These are phyloP conservation scores for Bombus cullumanus DNA, from an alignment of 1,140 invertebrate genomes.

Conservation along the genomic window DNA sequence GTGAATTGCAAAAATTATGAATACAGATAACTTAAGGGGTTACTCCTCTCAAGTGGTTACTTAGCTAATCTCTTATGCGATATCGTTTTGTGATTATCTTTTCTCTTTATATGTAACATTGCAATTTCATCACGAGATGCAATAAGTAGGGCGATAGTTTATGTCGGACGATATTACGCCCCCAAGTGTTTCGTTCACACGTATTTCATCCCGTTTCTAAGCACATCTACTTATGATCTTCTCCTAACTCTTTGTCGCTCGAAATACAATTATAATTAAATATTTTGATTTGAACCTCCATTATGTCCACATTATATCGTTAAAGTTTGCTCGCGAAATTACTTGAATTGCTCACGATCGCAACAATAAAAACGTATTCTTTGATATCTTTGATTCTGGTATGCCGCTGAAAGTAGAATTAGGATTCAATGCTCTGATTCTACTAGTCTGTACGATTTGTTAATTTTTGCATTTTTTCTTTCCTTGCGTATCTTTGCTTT, in stretches of 20 bases:
- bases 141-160: conserved; percentile 9
- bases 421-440: background rate
- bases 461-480: background rate
- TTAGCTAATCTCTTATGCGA: too few species aligned
- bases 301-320: background rate
- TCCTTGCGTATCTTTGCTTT: background rate
- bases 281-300: background rate
- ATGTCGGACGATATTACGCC: conserved; percentile 9
- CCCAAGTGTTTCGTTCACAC: conserved; percentile 3
- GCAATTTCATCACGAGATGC: conserved; percentile 2
- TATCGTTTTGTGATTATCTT: background rate
- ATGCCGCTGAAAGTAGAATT: too few species aligned
- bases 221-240: background rate
- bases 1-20: too few species aligned
- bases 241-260: background rate
- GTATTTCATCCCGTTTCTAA: conserved; percentile 18
- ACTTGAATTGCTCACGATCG: background rate
- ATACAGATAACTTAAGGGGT: too few species aligned
- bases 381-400: background rate
- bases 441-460: background rate
- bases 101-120: background rate
- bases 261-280: background rate
- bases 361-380: background rate
- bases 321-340: background rate
- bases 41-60: too few species aligned